Percentiles rank a stretch among this genome's conserved stretches.
Evolutionary conservation across 2,113 vertebrate species (phyloP).

Genomic region (Myrmecobius fasciatus): DNA sequence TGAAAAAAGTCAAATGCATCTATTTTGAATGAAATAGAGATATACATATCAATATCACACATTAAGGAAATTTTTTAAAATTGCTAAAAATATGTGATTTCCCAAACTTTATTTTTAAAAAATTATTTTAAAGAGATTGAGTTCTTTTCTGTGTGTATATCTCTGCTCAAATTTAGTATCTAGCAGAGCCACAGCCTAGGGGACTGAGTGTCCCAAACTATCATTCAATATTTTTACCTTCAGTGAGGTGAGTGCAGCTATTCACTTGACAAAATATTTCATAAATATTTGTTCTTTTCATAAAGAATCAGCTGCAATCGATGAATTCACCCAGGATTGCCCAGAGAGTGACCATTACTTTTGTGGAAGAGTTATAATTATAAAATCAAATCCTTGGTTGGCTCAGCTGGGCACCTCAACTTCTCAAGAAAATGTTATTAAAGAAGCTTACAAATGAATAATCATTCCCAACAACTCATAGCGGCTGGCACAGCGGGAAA

Average conservation of each 20-base stretch:
- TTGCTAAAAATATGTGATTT: constrained; percentile 12
- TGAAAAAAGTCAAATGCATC: neutral
- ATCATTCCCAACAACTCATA: constrained; percentile 92
- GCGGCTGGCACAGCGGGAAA: constrained; percentile 90
- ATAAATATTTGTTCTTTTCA: constrained; percentile 53
- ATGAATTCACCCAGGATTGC: constrained; percentile 75
- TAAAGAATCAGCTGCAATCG: constrained; percentile 58
- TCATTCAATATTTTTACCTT: constrained; percentile 34
- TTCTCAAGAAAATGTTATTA: constrained; percentile 95
- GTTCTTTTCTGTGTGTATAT: neutral
- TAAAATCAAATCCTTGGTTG: constrained; percentile 88
- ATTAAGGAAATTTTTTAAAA: neutral
- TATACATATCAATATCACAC: constrained; percentile 4
- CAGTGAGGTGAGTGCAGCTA: neutral
- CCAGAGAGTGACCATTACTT: constrained; percentile 81
- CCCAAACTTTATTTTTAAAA: constrained; percentile 25
- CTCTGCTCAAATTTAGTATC: neutral
- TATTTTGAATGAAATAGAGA: constrained; percentile 44
- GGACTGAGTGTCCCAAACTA: neutral
- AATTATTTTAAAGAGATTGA: neutral
- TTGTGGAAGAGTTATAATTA: constrained; percentile 88
- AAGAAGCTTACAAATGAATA: constrained; percentile 94
- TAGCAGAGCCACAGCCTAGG: neutral
- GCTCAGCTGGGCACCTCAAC: constrained; percentile 86
- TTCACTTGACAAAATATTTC: constrained; percentile 67